These are phyloP conservation scores for Harmothoe impar DNA, from an alignment of 2,888 invertebrate genomes.

Conservation along the genomic window DNA sequence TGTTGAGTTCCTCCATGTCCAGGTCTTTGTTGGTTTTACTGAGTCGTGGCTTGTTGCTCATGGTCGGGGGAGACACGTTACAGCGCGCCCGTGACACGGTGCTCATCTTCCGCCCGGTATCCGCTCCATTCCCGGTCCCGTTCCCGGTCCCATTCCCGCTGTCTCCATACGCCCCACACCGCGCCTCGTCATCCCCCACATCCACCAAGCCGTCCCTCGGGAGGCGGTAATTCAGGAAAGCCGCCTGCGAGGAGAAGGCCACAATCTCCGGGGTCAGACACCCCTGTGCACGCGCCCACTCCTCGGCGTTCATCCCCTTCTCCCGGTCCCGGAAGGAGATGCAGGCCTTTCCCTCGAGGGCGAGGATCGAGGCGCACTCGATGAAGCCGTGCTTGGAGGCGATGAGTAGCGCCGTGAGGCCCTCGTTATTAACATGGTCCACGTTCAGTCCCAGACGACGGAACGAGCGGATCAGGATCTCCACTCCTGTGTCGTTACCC, in stretches of 20 bases:
- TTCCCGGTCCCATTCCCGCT: background rate
- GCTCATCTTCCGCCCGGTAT: conserved; percentile 28
- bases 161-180: background rate
- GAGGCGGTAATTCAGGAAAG: conserved; percentile 36
- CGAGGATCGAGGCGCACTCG: conserved; percentile 79
- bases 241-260: conserved; percentile 68
- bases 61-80: background rate
- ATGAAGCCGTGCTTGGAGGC: conserved; percentile 79
- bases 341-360: conserved; percentile 80
- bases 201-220: background rate
- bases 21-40: conserved; percentile 59
- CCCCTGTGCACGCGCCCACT: conserved; percentile 78
- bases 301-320: conserved; percentile 76
- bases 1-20: conserved; percentile 59
- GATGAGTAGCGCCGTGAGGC: conserved; percentile 79
- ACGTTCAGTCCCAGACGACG: conserved; percentile 80
- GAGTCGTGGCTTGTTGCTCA: conserved; percentile 41
- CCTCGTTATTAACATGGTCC: conserved; percentile 79
- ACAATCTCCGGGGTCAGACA: conserved; percentile 77
- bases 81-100: background rate
- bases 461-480: conserved; percentile 80
- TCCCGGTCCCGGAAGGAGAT: conserved; percentile 75
- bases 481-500: conserved; percentile 80
- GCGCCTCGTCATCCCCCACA: background rate
- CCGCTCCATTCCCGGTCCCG: background rate